Base-by-base conservation (phyloP, 2,888 invertebrate genomes). In the Pterobdella sp. region DNA sequence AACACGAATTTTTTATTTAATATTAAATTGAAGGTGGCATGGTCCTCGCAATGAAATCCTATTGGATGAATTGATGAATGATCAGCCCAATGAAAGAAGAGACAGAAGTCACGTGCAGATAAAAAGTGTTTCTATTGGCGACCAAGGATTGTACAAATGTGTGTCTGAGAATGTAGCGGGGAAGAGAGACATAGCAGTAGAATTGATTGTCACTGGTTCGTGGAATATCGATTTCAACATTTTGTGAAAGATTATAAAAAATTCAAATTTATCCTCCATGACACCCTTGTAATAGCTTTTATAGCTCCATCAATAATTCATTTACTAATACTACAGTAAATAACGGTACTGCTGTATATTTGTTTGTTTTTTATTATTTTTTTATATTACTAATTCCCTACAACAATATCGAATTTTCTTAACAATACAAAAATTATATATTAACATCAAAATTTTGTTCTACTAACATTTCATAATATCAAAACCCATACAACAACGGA, bases 121-220 rank as follows among this genome's bases (percentile, higher is more conserved):
- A 26, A n/a, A 56, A 56, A 56, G 60, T 3, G 14, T 56, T 56
- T 22, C n/a, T 4, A 56, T 56, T 56, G 63, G 63, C 0, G 71
- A 71, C n/a, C n/a, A 52, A 1, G 71, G 71, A 0, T 34, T 22
- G 1, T 71, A 71, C 63, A 56, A 4, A 36, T 71, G 71, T 60
- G 71, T 71, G 29, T 60, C 34, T 22, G 63, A 63, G 37, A 71
- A 71, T 60, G 52, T 1, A 29, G 71, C 63, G 18, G 71, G 34
- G 22, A 32, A 35, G 60, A 49, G 14, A 18, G 29, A 26, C 1
- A 3, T 52, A n/a, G 69, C 32, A 26, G 3, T 69, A 26, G 69
- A 69, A 32, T 31, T 69, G 34, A 29, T 69, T 32, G 52, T 69
- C 1, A 69, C 69, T 52, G 69, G 69, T 69, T 22, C 4, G n/a